Conservation (phyloP, 2,888 invertebrate species). For the Autographa pulchrina region DNA sequence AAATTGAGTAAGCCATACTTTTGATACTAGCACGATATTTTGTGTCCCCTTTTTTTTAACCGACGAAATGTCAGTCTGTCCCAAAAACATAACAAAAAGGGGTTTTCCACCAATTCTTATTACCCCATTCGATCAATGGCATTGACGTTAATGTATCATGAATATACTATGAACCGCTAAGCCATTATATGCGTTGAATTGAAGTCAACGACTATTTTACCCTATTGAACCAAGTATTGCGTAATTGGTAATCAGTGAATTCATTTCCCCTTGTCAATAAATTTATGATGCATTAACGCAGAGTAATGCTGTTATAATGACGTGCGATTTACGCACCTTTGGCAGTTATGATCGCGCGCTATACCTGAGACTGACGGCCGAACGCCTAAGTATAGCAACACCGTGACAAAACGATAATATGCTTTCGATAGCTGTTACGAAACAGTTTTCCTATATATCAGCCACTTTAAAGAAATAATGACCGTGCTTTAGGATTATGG, state of each 20-base stretch:
- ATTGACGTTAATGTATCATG: too few relatives aligned
- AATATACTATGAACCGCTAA: too few relatives aligned
- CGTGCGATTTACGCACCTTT: conserved; percentile 3
- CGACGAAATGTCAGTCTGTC: too few relatives aligned
- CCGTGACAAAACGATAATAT: not conserved
- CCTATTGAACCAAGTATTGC: not conserved
- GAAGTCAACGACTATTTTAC: not conserved
- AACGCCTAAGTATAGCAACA: not conserved
- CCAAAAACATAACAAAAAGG: too few relatives aligned
- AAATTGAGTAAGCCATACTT: not conserved
- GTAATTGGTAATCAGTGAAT: not conserved
- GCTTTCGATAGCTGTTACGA: not conserved
- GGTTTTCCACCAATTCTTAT: too few relatives aligned
- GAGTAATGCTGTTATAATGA: not conserved
- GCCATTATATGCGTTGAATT: not conserved
- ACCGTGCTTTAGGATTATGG: too few relatives aligned
- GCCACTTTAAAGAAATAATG: too few relatives aligned
- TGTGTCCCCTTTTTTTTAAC: not conserved
- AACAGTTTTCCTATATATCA: not conserved
- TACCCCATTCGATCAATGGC: too few relatives aligned
- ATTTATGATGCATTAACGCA: not conserved
- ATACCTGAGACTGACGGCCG: not conserved
- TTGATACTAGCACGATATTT: not conserved
- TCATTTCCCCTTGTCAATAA: not conserved
- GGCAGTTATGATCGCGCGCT: not conserved